Evolutionary conservation across 92 coral and sea anemone genomes (phyloP), one percentile per base, ranked within the genome.

Genomic region (Anthopleura xanthogrammica): DNA sequence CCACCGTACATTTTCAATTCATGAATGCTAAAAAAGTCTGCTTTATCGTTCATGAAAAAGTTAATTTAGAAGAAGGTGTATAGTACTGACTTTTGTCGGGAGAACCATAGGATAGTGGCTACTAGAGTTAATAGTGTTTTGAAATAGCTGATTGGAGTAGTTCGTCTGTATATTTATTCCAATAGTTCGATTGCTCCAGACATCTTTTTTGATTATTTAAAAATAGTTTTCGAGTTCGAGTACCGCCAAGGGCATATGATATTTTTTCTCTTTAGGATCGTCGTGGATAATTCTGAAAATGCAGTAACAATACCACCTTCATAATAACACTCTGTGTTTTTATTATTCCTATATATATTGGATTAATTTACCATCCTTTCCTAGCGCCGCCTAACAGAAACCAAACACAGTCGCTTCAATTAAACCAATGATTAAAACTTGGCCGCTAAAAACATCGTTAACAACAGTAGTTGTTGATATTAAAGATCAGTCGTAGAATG

Each of bases 381-480:
- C 29, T 6, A 62, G 70, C 29, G 39, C 70, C 70, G 11, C 23
- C 70, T 20, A 62, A 62, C 70, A 62, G 23, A 62, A 62, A 20
- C 36, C 70, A 62, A 23, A 54, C 16, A 14, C 58, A 62, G 70
- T 62, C 70, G 29, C 29, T n/a, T 22, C 23, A 17, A 60, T 62
- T 62, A 62, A 62, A 62, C 70, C 70, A 20, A 62, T 14, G 36
- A 62, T 62, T 62, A 62, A 62, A 62, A 20, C 70, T 62, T 62
- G 20, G 70, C 70, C 70, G 36, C 70, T 20, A 20, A 62, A 62
- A 1, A 62, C 5, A 62, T 20, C 70, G 20, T 62, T 22, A n/a
- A 62, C 70, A 62, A 23, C 70, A 62, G 70, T 29, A n/a, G 70
- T 62, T 62, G 70, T 62, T 20, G 70, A 62, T 62, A 62, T 20